These are phyloP conservation scores for Zalophus californianus DNA, from an alignment of 2,797 vertebrate genomes.

Conservation along the genomic window DNA sequence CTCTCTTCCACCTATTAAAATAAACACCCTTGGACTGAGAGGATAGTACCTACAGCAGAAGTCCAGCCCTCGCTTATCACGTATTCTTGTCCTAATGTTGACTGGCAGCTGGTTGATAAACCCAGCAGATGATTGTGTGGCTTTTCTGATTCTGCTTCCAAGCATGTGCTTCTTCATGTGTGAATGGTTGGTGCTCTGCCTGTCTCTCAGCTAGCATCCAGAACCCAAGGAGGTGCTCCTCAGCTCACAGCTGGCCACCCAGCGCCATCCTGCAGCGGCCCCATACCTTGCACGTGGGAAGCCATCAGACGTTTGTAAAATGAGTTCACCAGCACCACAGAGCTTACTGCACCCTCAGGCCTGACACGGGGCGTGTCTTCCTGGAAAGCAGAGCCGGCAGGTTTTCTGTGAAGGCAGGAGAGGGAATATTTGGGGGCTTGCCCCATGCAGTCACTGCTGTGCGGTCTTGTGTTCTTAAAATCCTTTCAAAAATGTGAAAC, in stretches of 20 bases:
- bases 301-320: neutral
- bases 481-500: neutral
- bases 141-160: neutral
- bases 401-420: rapidly evolving
- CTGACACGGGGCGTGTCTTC: rapidly evolving
- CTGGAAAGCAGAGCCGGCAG: neutral
- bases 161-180: neutral
- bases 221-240: neutral
- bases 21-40: neutral
- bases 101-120: neutral
- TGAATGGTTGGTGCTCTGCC: neutral
- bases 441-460: too few species aligned
- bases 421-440: neutral
- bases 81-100: neutral
- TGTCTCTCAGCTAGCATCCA: neutral
- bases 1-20: neutral
- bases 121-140: rapidly evolving
- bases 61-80: neutral
- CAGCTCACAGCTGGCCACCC: neutral
- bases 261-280: rapidly evolving
- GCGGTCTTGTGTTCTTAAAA: neutral
- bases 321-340: too few species aligned
- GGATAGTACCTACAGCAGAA: rapidly evolving
- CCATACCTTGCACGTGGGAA: neutral
- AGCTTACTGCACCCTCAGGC: rapidly evolving